Evolutionary conservation across 2,113 vertebrate genomes (phyloP), one percentile per base, ranked within the genome.

Genomic region (Vulpes ferrilata): DNA sequence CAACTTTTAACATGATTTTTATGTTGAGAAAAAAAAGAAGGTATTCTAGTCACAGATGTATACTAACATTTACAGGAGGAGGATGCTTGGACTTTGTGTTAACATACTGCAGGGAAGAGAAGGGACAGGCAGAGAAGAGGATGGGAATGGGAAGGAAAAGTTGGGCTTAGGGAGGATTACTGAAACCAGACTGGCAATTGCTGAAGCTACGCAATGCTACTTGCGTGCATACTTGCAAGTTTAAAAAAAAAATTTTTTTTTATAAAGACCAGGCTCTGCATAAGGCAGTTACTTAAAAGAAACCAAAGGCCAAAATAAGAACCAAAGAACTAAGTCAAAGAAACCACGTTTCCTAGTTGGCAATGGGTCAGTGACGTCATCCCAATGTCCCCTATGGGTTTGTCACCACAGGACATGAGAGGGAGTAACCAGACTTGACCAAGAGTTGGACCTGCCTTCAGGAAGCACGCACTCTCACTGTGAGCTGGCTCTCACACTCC

Each of bases 241-340:
- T 15, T 2, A 64, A 30, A 43, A 74, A 43, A 76, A 30, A 16
- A 17, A 25, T 0, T 13, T 62, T 35, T 38, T 38, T 38, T 38
- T 38, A 57, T n/a, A 85, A 64, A 76, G 11, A 19, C 3, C 30
- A 91, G n/a, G 30, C 43, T 88, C 35, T 93, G 5, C 9, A 79
- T 43, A 84, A 80, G 11, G 59, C 9, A 48, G 53, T 80, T 90
- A 38, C 7, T 84, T 88, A 27, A 53, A 73, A 82, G 43, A 76
- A 96, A 83, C 17, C 48, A 81, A 89, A 85, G 62, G n/a, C 13
- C 57, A 90, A 98, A 90, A 84, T 73, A 94, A 93, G 60, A 84
- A 94, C 38, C 22, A 48, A 94, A 71, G 12, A 82, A 59, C 19
- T 74, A 67, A 88, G 27, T 76, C 79, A 81, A 73, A 64, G 10